Evolutionary conservation across 2,113 vertebrate species (phyloP), one percentile per base, ranked within the genome.

Genomic region (Psettodes erumei): DNA sequence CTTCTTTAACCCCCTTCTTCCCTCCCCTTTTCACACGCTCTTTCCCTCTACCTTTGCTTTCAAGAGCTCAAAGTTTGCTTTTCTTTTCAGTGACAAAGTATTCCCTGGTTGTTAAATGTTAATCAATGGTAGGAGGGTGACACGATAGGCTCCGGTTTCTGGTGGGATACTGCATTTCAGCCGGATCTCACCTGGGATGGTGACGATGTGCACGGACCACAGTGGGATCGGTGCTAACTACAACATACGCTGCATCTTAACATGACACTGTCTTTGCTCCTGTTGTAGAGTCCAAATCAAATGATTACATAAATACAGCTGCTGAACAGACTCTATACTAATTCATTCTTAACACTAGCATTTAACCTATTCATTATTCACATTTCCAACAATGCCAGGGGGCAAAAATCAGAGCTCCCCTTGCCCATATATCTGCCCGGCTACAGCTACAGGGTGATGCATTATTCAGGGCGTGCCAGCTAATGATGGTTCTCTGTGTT

Each of bases 311-410:
- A 77, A 86, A 84, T 77, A 38, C 35, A 68, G 32, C 69, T 10
- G 47, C 59, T 70, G 58, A 82, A 70, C 73, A 66, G 48, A 37
- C 50, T 60, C 43, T 42, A 69, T 71, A 55, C 77, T 91, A 89
- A 91, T 91, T 89, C 74, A 84, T 88, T 89, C 84, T 89, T 90
- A 92, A 89, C 85, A 84, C 88, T 72, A 86, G 71, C 81, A 82
- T 92, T 92, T 92, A 91, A 85, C 78, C 81, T 71, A 90, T 90
- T 32, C 87, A 93, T 92, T 88, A 94, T 94, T 92, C 84, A 92
- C 86, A 65, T 74, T 71, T 82, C 70, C 69, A 89, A 89, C 89
- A 85, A 90, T 80, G 90, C 88, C 84, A 90, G 82, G 75, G 91
- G 89, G 88, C 77, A 88, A 77, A 88, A 86, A 88, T 83, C 89